These are phyloP conservation scores for Penaeus indicus DNA, from an alignment of 1,140 invertebrate genomes.

Conservation along the genomic window DNA sequence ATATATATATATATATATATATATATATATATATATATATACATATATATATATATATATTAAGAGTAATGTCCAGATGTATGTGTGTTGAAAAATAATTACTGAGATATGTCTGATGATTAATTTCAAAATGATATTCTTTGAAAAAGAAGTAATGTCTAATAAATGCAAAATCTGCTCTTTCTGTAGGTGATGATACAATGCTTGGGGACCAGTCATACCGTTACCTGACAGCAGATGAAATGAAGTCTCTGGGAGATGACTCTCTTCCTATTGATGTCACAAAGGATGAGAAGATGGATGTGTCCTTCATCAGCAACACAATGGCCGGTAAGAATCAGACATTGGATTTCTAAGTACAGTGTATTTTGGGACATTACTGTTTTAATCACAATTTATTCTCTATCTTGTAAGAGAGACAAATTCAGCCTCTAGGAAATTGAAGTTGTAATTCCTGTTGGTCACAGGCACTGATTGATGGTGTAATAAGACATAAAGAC, in stretches of 20 bases:
- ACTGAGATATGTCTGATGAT: neutral
- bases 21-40: neutral
- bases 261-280: conserved; percentile 94
- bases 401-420: too few relatives aligned
- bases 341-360: neutral
- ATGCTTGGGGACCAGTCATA: conserved; percentile 92
- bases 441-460: too few relatives aligned
- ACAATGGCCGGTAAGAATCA: conserved; percentile 55
- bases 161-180: neutral
- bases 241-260: conserved; percentile 94
- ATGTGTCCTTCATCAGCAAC: conserved; percentile 69
- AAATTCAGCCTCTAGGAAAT: too few relatives aligned
- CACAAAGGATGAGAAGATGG: conserved; percentile 82
- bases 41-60: neutral
- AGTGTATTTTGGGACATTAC: neutral
- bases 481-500: too few relatives aligned
- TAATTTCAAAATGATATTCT: too few relatives aligned
- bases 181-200: conserved; percentile 84
- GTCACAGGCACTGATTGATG: too few relatives aligned
- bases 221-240: conserved; percentile 90
- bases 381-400: too few relatives aligned
- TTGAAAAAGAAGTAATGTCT: neutral
- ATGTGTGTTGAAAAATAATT: neutral
- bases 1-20: conserved; percentile 7
- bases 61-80: neutral